Conservation (phyloP, 1,140 invertebrate species). For the Laupala kohalensis region DNA sequence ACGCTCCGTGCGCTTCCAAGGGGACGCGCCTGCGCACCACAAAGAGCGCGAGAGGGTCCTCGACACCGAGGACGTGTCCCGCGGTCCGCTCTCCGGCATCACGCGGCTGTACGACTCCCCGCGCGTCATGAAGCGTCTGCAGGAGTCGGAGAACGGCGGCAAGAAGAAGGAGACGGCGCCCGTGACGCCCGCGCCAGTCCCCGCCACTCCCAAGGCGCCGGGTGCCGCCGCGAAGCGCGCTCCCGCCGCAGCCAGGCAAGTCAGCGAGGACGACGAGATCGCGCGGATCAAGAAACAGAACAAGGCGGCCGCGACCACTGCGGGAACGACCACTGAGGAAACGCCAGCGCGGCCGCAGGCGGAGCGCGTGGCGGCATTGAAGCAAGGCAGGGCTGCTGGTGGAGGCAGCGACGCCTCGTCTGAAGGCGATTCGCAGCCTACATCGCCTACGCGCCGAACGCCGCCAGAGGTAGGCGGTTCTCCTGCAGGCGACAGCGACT, state of each 20-base stretch:
- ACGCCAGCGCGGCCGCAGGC: constrained; percentile 21
- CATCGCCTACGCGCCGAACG: constrained; percentile 13
- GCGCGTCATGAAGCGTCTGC: constrained; percentile 72
- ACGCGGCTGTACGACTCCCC: constrained; percentile 78
- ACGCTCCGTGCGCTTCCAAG: constrained; percentile 30
- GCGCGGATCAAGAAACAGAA: constrained; percentile 78
- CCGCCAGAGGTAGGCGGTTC: not conserved
- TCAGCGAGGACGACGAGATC: constrained; percentile 82
- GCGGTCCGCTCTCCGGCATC: constrained; percentile 80
- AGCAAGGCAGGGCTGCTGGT: constrained; percentile 23
- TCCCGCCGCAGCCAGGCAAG: constrained; percentile 35
- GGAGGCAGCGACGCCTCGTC: not conserved
- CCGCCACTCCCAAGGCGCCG: constrained; percentile 24
- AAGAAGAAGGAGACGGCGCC: constrained; percentile 52
- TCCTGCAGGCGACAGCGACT: not conserved
- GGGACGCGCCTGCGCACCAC: constrained; percentile 25
- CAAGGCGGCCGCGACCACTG: constrained; percentile 44
- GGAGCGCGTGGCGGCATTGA: constrained; percentile 32
- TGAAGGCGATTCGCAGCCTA: constrained; percentile 28
- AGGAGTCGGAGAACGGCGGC: constrained; percentile 63
- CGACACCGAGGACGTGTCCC: constrained; percentile 77
- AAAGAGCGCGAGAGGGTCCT: constrained; percentile 65
- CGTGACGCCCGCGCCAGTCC: constrained; percentile 33
- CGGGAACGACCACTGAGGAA: constrained; percentile 33
- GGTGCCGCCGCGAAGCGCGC: constrained; percentile 14